Conservation (phyloP, 2,113 vertebrate species). For the Isichthys henryi region DNA sequence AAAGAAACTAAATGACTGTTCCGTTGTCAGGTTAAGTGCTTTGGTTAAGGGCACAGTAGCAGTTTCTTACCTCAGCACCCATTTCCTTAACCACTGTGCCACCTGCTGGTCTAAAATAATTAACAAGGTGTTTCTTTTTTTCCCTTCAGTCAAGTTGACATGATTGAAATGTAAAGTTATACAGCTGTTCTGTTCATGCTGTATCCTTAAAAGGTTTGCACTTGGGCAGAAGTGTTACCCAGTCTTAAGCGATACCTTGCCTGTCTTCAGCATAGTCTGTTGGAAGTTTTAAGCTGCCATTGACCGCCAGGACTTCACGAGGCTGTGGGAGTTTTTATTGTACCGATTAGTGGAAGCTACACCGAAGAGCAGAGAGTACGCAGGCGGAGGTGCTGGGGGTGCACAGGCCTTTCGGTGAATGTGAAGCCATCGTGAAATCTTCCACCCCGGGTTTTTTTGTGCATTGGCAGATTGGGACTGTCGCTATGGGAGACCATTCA, state of each 20-base stretch:
- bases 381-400: background rate
- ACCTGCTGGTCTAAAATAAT: background rate
- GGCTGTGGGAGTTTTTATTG: background rate
- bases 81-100: background rate
- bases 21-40: background rate
- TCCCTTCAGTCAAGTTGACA: background rate
- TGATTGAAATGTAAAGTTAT: background rate
- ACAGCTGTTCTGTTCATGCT: background rate
- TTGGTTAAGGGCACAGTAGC: background rate
- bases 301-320: background rate
- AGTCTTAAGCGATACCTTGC: background rate
- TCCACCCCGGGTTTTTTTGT: background rate
- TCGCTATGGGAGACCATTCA: background rate
- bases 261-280: too few species aligned
- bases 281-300: background rate
- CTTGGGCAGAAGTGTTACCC: background rate
- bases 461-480: background rate
- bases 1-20: background rate
- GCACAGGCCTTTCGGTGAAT: background rate
- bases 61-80: background rate
- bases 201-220: background rate
- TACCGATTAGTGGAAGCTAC: background rate
- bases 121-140: background rate
- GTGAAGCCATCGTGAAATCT: background rate
- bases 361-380: background rate